These are phyloP conservation scores for Pogonophryne albipinna DNA, from an alignment of 2,797 vertebrate species.

Conservation along the genomic window DNA sequence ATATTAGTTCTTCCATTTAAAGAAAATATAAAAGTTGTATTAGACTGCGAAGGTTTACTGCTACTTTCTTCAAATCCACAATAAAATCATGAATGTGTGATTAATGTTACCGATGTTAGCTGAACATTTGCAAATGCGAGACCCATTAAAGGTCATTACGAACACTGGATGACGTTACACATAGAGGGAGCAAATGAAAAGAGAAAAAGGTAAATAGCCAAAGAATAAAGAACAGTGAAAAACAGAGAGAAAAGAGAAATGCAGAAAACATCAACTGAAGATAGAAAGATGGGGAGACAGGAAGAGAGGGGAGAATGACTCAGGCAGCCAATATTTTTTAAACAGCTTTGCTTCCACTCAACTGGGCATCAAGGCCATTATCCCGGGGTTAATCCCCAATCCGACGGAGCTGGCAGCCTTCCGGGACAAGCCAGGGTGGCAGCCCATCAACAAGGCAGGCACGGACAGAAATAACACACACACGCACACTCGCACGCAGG, in stretches of 20 bases:
- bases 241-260: conserved; percentile 34
- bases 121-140: conserved; percentile 9
- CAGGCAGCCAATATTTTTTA: conserved; percentile 84
- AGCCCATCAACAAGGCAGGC: conserved; percentile 78
- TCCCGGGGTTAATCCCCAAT: conserved; percentile 87
- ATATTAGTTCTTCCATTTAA: conserved; percentile 20
- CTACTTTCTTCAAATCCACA: conserved; percentile 26
- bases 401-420: conserved; percentile 81
- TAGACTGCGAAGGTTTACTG: not conserved
- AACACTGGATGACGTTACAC: conserved; percentile 14
- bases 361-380: conserved; percentile 86
- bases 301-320: conserved; percentile 73
- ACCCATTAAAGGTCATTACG: conserved; percentile 9
- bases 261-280: conserved; percentile 50
- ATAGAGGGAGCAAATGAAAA: conserved; percentile 18
- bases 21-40: conserved; percentile 23
- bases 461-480: conserved; percentile 76
- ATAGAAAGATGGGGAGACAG: conserved; percentile 64
- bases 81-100: conserved; percentile 30
- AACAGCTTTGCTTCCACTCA: conserved; percentile 87
- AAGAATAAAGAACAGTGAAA: conserved; percentile 42
- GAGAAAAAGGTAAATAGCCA: conserved; percentile 3
- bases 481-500: conserved; percentile 55
- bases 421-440: conserved; percentile 79
- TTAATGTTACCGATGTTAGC: not conserved